Base-by-base conservation (phyloP, 2,888 invertebrate genomes). In the Protophormia terraenovae region DNA sequence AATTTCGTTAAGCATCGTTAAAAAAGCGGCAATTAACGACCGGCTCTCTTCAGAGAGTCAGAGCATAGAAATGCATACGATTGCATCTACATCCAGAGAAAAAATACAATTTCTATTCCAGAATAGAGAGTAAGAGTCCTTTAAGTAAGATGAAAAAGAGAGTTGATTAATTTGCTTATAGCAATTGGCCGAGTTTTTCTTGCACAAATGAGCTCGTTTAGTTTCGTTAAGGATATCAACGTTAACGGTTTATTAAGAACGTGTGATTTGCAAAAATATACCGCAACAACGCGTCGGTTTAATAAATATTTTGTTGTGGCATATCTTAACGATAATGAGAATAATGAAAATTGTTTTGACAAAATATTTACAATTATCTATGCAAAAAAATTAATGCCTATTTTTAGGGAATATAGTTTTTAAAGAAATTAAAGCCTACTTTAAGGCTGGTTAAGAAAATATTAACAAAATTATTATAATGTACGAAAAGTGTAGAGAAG, bases 151-250 rank as follows among this genome's bases (percentile, higher is more conserved):
- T 47, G n/a, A n/a, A 45, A 24, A 60, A 58, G 69, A 71, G 79
- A 79, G 41, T 41, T 78, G 79, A 69, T 82, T 78, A 76, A 82
- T 72, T 80, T 62, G 55, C 66, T 71, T 45, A 80, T 83, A 83
- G 78, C 78, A 83, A 76, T 87, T 87, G 88, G 86, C 88, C 87
- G 87, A 88, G 86, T 85, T 87, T 85, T 81, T 72, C 78, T 86
- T 84, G 84, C 84, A 84, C 75, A 82, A 78, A 81, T 86, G 88
- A 84, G 87, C 87, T 87, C 88, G 87, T 87, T 88, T 88, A 88
- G 88, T 88, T 88, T 88, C 88, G 87, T 87, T 87, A 87, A 87
- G 87, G 87, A 88, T 88, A 88, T 83, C 88, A 88, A 87, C 86
- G 86, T 86, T 83, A 83, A 85, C 87, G 88, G 88, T 87, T 80